phyloP scores from a whole-genome alignment of 2,797 vertebrate species.

The Spea hammondii region DNA sequence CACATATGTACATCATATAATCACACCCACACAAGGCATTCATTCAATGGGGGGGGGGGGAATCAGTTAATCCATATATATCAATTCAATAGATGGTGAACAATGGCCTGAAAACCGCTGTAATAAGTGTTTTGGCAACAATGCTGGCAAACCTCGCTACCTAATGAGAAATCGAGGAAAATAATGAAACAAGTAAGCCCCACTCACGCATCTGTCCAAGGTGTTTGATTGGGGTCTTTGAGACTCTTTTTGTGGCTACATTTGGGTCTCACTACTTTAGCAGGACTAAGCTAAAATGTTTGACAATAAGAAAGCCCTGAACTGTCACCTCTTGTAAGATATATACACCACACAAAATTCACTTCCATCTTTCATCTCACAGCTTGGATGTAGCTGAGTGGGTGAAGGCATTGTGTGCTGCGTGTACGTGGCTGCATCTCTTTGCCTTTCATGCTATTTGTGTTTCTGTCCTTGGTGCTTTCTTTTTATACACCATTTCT shows the following conservation, averaged over 20 bases:
- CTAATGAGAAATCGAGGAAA: neutral
- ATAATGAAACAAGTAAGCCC: slow-evolving; percentile 22
- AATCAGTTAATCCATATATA: no score
- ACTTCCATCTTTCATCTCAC: slow-evolving; percentile 57
- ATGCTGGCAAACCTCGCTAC: neutral
- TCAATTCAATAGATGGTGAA: no score
- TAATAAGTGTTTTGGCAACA: no score
- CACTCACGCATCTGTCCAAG: slow-evolving; percentile 50
- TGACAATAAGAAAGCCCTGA: slow-evolving; percentile 67
- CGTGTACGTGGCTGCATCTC: slow-evolving; percentile 59
- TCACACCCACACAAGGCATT: no score
- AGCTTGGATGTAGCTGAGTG: slow-evolving; percentile 56
- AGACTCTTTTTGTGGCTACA: slow-evolving; percentile 62
- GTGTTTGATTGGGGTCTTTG: slow-evolving; percentile 53
- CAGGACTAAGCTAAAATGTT: slow-evolving; percentile 63
- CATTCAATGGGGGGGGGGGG: no score
- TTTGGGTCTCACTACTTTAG: slow-evolving; percentile 60
- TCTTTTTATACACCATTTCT: slow-evolving; percentile 66
- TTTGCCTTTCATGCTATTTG: slow-evolving; percentile 71
- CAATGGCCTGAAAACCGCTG: no score
- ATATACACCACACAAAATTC: slow-evolving; percentile 63
- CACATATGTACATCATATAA: no score
- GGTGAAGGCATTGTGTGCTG: slow-evolving; percentile 63
- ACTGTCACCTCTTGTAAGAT: slow-evolving; percentile 63
- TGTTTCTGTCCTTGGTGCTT: slow-evolving; percentile 64